These are phyloP conservation scores for Calidris pugnax DNA, from an alignment of 2,113 vertebrate species.

Conservation along the genomic window DNA sequence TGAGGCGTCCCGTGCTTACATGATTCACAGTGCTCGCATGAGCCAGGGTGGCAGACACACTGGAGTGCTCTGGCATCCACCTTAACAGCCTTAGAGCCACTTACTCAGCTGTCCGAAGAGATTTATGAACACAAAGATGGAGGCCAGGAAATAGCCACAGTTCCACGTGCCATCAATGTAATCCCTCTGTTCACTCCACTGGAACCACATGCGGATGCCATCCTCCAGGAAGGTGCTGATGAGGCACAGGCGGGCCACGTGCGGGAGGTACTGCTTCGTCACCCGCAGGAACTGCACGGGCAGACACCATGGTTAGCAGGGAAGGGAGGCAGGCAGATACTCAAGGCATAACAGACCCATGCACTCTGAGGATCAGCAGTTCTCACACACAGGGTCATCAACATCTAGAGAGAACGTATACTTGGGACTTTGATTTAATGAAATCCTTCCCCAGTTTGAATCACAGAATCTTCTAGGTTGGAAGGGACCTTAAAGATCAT, in stretches of 20 bases:
- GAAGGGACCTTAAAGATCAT: too few relatives aligned
- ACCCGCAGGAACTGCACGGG: constrained; percentile 88
- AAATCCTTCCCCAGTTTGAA: not conserved
- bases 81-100: constrained; percentile 24
- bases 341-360: not conserved
- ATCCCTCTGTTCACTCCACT: constrained; percentile 96
- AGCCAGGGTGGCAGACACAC: not conserved
- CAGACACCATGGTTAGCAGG: not conserved
- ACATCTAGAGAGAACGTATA: not conserved
- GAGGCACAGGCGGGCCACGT: constrained; percentile 92
- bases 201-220: constrained; percentile 98
- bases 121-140: constrained; percentile 92
- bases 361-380: not conserved
- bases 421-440: not conserved
- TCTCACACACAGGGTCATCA: not conserved
- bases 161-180: constrained; percentile 95
- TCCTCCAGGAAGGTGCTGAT: constrained; percentile 99
- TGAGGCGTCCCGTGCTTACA: not conserved
- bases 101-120: constrained; percentile 94
- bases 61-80: not conserved
- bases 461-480: too few relatives aligned
- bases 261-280: constrained; percentile 97
- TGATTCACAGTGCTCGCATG: not conserved
- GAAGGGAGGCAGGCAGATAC: not conserved
- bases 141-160: constrained; percentile 94